Percentiles rank a stretch among this genome's conserved stretches.
phyloP scores from a whole-genome alignment of 2,888 invertebrate genomes.

The Tineola bisselliella region DNA sequence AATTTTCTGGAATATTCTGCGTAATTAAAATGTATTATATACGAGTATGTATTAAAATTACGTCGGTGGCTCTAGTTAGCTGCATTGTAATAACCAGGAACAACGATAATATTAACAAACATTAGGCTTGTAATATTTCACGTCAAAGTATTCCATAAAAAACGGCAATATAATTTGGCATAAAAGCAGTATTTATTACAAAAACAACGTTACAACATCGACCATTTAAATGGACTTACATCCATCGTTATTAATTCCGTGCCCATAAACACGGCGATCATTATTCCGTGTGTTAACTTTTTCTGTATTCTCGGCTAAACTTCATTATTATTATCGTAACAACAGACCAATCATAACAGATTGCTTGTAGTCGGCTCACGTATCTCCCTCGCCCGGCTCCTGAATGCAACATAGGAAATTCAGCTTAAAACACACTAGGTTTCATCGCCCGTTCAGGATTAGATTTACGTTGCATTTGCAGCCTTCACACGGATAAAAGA shows the following conservation, averaged over 20 bases:
- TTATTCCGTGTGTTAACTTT: not conserved
- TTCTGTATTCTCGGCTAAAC: not conserved
- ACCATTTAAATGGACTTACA: conserved; percentile 2
- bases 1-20: no score
- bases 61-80: no score
- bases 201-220: not conserved
- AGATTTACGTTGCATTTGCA: not conserved
- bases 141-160: not conserved
- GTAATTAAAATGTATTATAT: no score
- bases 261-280: not conserved
- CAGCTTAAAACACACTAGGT: conserved; percentile 6
- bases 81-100: not conserved
- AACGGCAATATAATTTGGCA: not conserved
- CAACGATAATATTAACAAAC: not conserved
- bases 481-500: not conserved
- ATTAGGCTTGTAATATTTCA: not conserved
- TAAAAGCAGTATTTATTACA: not conserved
- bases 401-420: conserved; percentile 6
- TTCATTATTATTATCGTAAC: conserved; percentile 6
- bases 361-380: conserved; percentile 6
- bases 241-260: conserved; percentile 8
- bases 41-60: no score
- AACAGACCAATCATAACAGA: conserved; percentile 8
- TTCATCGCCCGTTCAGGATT: not conserved
- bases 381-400: not conserved